phyloP scores from a whole-genome alignment of 2,113 vertebrate genomes.

The Poeciliopsis occidentalis region DNA sequence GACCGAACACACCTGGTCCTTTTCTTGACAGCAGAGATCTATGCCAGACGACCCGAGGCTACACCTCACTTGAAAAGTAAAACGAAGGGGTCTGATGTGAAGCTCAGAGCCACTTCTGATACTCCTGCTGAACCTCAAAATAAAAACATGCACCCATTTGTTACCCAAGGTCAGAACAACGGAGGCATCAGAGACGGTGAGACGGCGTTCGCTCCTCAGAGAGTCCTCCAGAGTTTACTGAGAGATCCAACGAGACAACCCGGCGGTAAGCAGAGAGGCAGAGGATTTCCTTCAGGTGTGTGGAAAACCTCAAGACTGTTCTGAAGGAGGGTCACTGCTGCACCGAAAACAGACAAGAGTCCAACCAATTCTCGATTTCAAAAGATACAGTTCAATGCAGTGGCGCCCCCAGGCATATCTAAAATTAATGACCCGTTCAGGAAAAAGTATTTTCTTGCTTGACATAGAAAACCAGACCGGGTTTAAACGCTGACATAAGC shows the following conservation, averaged over 20 bases:
- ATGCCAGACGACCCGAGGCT: slow-evolving; percentile 37
- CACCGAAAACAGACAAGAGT: neutral
- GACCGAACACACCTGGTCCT: slow-evolving; percentile 32
- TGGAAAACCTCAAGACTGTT: slow-evolving; percentile 1
- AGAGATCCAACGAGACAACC: slow-evolving; percentile 9
- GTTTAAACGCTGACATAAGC: neutral
- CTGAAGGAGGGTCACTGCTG: neutral
- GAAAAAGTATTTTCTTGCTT: neutral
- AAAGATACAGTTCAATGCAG: neutral
- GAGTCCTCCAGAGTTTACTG: neutral
- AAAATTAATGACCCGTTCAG: neutral
- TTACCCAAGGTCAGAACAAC: slow-evolving; percentile 35
- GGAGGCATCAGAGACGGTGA: slow-evolving; percentile 19
- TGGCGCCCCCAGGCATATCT: too few relatives aligned
- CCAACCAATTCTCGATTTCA: neutral
- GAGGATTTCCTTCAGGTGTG: slow-evolving; percentile 13
- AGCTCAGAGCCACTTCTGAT: slow-evolving; percentile 33
- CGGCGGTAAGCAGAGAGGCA: neutral
- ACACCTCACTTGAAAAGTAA: slow-evolving; percentile 5
- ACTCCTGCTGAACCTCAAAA: slow-evolving; percentile 45
- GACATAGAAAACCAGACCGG: neutral
- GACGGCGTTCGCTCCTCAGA: neutral
- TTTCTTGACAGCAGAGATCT: slow-evolving; percentile 22
- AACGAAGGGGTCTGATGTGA: slow-evolving; percentile 28
- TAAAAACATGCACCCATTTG: slow-evolving; percentile 48